A percentile compares a stretch with the other conserved stretches of the same genome.
Conservation (phyloP, 37 sponge, comb jelly and placozoan genomes). For the Halichondria panicea region DNA sequence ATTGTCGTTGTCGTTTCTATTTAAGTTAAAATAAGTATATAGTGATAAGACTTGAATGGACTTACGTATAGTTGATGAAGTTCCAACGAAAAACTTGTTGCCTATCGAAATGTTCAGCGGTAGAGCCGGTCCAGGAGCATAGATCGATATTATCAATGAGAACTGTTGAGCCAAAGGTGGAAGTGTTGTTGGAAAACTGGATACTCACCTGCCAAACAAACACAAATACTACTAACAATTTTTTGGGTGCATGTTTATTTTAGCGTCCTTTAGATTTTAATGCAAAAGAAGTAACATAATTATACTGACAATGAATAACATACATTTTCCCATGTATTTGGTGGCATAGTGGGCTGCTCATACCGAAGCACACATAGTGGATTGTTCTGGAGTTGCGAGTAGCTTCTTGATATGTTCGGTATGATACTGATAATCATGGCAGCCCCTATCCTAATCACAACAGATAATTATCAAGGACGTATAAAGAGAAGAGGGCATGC, state of each 20-base stretch:
- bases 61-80: not conserved
- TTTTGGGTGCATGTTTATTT: not conserved
- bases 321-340: not conserved
- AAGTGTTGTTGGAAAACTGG: not conserved
- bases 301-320: not conserved
- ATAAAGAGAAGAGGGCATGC: too few relatives aligned
- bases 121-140: not conserved
- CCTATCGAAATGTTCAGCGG: not conserved
- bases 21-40: too few relatives aligned
- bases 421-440: too few relatives aligned
- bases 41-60: too few relatives aligned
- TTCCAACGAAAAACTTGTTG: not conserved
- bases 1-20: not conserved
- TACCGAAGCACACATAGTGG: not conserved
- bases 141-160: not conserved
- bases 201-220: not conserved
- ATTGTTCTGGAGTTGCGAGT: not conserved
- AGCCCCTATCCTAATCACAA: too few relatives aligned
- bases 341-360: not conserved
- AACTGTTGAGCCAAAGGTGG: not conserved
- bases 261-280: not conserved
- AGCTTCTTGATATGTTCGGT: conserved; percentile 2
- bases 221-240: not conserved
- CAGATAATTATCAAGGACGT: too few relatives aligned
- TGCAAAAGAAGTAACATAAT: not conserved